Evolutionary conservation across 2,113 vertebrate species (phyloP).

Genomic region (Anolis sagrei): DNA sequence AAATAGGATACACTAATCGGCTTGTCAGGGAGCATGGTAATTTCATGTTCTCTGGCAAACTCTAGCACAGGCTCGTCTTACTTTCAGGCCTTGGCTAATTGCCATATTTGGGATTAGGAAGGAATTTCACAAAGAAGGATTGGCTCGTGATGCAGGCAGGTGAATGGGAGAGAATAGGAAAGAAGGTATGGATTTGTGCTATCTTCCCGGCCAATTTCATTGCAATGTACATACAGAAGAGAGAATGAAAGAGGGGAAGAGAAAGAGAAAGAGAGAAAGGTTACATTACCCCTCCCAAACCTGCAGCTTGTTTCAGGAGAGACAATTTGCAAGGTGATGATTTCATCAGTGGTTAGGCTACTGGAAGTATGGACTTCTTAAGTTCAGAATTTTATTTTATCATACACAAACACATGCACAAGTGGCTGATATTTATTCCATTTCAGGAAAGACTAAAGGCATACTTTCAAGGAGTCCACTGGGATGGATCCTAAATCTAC

Average conservation of each 20-base stretch:
- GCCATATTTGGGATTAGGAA: conserved; percentile 11
- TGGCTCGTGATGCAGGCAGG: background rate
- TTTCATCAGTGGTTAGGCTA: background rate
- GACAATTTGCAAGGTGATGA: background rate
- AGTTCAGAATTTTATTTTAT: background rate
- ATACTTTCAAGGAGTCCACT: background rate
- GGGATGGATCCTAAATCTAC: background rate
- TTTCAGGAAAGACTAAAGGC: background rate
- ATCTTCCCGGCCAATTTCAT: too few relatives aligned
- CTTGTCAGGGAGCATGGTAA: conserved; percentile 18
- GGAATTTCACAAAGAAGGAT: background rate
- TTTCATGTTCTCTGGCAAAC: background rate
- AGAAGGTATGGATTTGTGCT: too few relatives aligned
- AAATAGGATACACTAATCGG: conserved; percentile 22
- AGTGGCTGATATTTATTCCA: background rate
- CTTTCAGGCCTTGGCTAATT: background rate
- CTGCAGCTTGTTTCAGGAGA: background rate
- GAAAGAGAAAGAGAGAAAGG: background rate
- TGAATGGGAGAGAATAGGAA: background rate
- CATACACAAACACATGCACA: background rate
- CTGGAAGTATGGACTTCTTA: background rate
- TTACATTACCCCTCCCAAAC: background rate
- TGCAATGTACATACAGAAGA: too few relatives aligned
- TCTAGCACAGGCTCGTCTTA: background rate
- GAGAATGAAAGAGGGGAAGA: too few relatives aligned